Evolutionary conservation across 37 sponge, comb jelly and placozoan genomes (phyloP).

Genomic region (Amphimedon queenslandica): DNA sequence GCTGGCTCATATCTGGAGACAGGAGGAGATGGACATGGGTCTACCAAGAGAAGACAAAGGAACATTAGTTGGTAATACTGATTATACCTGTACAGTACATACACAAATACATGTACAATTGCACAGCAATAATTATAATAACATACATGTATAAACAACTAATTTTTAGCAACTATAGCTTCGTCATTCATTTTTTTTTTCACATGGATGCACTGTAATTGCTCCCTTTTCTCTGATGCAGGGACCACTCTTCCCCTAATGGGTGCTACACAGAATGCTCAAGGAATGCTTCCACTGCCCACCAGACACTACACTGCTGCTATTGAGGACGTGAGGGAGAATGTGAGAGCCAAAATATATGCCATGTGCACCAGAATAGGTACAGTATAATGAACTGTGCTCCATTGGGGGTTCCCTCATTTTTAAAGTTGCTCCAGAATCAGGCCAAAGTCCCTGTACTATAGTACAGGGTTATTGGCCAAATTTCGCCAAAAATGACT

Average conservation of each 20-base stretch:
- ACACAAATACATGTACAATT: too few species aligned
- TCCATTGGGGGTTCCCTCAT: too few species aligned
- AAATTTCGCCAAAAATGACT: too few species aligned
- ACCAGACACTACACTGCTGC: constrained; percentile 61
- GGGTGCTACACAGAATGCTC: constrained; percentile 60
- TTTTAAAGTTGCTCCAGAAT: too few species aligned
- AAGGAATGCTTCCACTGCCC: constrained; percentile 41
- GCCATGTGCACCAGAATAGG: constrained; percentile 85
- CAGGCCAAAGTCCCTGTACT: too few species aligned
- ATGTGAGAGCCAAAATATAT: constrained; percentile 97
- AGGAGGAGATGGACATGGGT: constrained; percentile 83
- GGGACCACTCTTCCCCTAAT: constrained; percentile 67
- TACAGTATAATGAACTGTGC: not conserved
- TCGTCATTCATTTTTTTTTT: too few species aligned
- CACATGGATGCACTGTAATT: not conserved
- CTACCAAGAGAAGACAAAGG: constrained; percentile 63
- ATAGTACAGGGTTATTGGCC: too few species aligned
- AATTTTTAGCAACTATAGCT: too few species aligned
- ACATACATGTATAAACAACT: not conserved
- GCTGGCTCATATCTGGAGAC: constrained; percentile 85
- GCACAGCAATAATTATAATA: too few species aligned
- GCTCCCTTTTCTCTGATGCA: not conserved
- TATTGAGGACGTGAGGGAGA: constrained; percentile 86
- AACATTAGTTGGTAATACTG: constrained; percentile 84
- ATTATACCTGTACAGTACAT: too few species aligned